A percentile compares a stretch with the other conserved stretches of the same genome.
These are phyloP conservation scores for Lepidurus couesii DNA, from an alignment of 1,140 invertebrate species.

Conservation along the genomic window DNA sequence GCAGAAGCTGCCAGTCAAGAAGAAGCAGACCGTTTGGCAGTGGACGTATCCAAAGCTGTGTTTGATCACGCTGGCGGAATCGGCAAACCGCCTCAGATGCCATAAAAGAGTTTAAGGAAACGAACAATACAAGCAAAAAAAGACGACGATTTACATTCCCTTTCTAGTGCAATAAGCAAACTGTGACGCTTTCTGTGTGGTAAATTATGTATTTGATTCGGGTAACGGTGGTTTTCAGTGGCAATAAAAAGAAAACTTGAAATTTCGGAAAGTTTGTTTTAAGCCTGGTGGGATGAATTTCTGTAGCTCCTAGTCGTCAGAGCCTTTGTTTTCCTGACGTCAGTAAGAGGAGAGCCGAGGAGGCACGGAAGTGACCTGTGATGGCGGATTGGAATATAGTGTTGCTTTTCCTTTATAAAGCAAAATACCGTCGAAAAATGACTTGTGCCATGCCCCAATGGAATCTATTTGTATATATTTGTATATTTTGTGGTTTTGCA, in stretches of 20 bases:
- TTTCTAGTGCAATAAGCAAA: neutral
- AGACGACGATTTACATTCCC: neutral
- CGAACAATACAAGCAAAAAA: neutral
- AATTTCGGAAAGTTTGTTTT: neutral
- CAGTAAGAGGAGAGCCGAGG: neutral
- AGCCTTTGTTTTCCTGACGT: neutral
- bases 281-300: neutral
- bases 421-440: slow-evolving; percentile 1
- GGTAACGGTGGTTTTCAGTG: neutral
- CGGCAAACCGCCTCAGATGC: slow-evolving; percentile 40
- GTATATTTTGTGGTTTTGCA: neutral
- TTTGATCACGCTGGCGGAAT: slow-evolving; percentile 70
- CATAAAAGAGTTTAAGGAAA: neutral
- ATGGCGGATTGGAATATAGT: neutral
- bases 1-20: slow-evolving; percentile 79
- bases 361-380: slow-evolving; percentile 13
- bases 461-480: neutral
- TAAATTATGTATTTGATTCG: neutral
- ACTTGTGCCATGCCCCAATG: neutral
- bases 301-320: neutral
- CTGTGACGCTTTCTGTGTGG: neutral
- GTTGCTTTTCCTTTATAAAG: slow-evolving; percentile 9
- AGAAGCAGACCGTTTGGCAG: slow-evolving; percentile 63
- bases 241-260: neutral
- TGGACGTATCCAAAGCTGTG: slow-evolving; percentile 67